phyloP scores from a whole-genome alignment of 2,113 vertebrate genomes.

The Chaetodon trifascialis region DNA sequence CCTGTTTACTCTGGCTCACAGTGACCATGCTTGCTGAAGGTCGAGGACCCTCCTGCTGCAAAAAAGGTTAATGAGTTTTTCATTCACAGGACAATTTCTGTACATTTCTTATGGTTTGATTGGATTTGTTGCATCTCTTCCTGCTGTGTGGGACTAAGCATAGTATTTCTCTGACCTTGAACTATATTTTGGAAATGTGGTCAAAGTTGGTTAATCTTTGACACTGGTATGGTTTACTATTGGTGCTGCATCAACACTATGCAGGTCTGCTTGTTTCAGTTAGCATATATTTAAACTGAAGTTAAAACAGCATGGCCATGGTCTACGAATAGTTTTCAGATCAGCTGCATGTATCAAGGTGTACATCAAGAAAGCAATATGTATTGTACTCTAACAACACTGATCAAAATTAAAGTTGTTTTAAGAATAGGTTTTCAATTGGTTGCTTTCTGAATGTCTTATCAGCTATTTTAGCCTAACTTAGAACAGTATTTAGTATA shows the following conservation, averaged over 20 bases:
- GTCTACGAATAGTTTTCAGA: background rate
- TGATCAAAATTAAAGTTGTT: background rate
- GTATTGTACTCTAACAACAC: background rate
- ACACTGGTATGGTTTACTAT: background rate
- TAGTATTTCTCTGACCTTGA: background rate
- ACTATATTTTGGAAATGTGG: background rate
- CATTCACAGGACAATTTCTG: background rate
- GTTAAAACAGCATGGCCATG: background rate
- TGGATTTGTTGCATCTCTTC: background rate
- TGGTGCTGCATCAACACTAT: background rate
- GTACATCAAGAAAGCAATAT: background rate
- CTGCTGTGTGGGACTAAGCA: background rate
- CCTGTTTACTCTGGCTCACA: slow-evolving; percentile 65
- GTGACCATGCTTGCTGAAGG: slow-evolving; percentile 37
- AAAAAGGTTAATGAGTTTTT: slow-evolving; percentile 43
- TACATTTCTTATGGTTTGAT: background rate
- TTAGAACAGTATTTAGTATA: too few relatives aligned
- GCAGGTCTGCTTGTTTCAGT: background rate
- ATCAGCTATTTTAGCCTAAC: too few relatives aligned
- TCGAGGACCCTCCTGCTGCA: slow-evolving; percentile 16
- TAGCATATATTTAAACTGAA: background rate
- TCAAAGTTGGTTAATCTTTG: slow-evolving; percentile 18
- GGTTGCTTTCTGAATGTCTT: background rate
- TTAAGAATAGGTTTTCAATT: background rate
- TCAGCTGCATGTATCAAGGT: background rate